Conservation (phyloP, 2,797 vertebrate genomes). For the Lithobates sylvaticus region DNA sequence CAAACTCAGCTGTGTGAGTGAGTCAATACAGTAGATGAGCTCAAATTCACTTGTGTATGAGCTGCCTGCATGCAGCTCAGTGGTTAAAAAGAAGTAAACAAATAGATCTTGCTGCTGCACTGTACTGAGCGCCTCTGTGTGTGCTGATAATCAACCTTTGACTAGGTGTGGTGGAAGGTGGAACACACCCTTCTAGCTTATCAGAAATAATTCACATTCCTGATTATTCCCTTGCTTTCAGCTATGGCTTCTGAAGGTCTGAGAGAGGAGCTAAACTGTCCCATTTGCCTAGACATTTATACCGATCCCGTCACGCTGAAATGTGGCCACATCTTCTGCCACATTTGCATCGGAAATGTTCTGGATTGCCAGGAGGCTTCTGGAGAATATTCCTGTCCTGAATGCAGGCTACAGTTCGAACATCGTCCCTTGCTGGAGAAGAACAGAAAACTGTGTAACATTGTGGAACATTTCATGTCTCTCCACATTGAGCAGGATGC, state of each 20-base stretch:
- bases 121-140: no score
- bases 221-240: neutral
- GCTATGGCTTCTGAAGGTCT: constrained; percentile 36
- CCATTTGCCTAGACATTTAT: constrained; percentile 78
- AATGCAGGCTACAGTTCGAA: constrained; percentile 8
- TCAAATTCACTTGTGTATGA: no score
- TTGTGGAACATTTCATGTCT: constrained; percentile 70
- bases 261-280: constrained; percentile 76
- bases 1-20: no score
- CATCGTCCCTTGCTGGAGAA: neutral
- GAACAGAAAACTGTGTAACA: constrained; percentile 55
- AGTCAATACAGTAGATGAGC: no score
- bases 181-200: neutral
- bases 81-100: no score
- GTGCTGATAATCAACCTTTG: neutral
- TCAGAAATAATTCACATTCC: neutral
- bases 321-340: constrained; percentile 82
- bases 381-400: constrained; percentile 32
- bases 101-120: no score
- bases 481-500: neutral
- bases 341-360: constrained; percentile 68
- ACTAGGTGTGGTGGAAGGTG: neutral
- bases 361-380: constrained; percentile 51
- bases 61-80: no score
- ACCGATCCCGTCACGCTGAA: constrained; percentile 73